These are phyloP conservation scores for Philereme vetulata DNA, from an alignment of 2,888 invertebrate species.

Conservation along the genomic window DNA sequence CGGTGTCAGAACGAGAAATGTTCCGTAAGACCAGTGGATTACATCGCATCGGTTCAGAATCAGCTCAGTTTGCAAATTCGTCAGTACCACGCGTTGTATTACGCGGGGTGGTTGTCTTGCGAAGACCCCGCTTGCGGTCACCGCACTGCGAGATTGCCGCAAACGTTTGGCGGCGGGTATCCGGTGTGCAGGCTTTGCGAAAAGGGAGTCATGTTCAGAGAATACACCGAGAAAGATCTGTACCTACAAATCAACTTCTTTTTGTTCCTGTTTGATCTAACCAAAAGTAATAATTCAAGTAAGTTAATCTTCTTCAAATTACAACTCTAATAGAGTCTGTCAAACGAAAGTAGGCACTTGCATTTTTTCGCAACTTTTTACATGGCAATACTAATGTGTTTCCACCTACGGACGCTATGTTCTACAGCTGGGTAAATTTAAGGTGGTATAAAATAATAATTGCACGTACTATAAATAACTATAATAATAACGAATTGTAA, in stretches of 20 bases:
- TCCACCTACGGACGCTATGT: too few species aligned
- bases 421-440: too few species aligned
- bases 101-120: conserved; percentile 92
- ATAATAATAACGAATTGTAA: too few species aligned
- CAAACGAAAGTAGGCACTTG: too few species aligned
- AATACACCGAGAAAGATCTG: conserved; percentile 92
- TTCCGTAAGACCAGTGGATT: conserved; percentile 85
- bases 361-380: too few species aligned
- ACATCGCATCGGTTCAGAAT: conserved; percentile 88
- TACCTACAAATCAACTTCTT: conserved; percentile 94
- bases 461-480: too few species aligned
- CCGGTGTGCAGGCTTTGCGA: conserved; percentile 91
- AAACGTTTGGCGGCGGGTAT: conserved; percentile 74
- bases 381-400: too few species aligned
- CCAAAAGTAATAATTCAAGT: conserved; percentile 86
- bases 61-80: conserved; percentile 87
- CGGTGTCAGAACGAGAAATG: conserved; percentile 90
- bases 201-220: conserved; percentile 89
- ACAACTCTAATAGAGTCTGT: too few species aligned
- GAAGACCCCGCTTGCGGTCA: conserved; percentile 94
- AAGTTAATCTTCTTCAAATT: conserved; percentile 51
- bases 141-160: conserved; percentile 86
- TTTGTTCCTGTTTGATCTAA: conserved; percentile 89
- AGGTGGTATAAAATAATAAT: too few species aligned
- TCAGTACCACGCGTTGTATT: conserved; percentile 88